These are phyloP conservation scores for Amphipoea oculea DNA, from an alignment of 2,888 invertebrate species.

Conservation along the genomic window DNA sequence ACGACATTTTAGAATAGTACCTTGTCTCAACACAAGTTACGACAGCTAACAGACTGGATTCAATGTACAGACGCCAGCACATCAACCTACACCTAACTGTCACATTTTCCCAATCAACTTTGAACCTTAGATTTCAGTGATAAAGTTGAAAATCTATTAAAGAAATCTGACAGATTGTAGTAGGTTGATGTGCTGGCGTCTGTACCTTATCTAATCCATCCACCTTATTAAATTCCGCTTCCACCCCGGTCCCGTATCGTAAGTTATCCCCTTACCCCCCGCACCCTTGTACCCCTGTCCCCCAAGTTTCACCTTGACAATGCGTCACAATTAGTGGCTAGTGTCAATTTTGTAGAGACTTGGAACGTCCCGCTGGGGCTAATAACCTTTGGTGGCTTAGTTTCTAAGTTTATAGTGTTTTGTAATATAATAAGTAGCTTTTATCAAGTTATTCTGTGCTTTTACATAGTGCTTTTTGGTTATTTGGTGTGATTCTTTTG, in stretches of 20 bases:
- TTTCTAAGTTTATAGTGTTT: conserved; percentile 10
- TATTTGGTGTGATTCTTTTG: background rate
- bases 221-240: conserved; percentile 31
- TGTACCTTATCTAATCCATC: conserved; percentile 35
- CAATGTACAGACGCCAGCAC: no score
- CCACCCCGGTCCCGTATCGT: conserved; percentile 17
- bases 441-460: no score
- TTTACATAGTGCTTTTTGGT: background rate
- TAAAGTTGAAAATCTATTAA: no score
- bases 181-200: no score
- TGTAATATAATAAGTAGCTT: background rate
- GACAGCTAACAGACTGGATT: conserved; percentile 23
- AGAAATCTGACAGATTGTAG: no score
- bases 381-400: conserved; percentile 27
- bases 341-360: conserved; percentile 33
- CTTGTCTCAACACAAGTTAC: conserved; percentile 14
- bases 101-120: no score
- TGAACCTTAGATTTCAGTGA: no score
- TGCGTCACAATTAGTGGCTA: conserved; percentile 46
- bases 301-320: conserved; percentile 38
- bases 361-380: conserved; percentile 31
- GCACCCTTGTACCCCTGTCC: background rate
- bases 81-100: no score
- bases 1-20: background rate
- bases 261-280: background rate